Conservation (phyloP, 2,888 invertebrate species). For the Linhomoeus sp. region DNA sequence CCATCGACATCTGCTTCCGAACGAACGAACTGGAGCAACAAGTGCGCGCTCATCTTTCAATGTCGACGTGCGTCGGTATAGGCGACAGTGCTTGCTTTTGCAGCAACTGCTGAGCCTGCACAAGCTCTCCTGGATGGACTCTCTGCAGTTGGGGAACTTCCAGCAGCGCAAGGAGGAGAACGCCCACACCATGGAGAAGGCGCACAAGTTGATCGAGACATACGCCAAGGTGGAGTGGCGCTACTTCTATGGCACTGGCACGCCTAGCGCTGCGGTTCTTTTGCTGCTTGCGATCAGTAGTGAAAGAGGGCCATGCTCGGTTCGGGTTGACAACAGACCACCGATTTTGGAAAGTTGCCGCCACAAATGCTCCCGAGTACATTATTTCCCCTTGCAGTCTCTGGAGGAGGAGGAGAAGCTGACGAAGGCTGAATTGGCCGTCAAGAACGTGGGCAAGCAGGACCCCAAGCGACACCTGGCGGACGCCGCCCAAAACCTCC, state of each 20-base stretch:
- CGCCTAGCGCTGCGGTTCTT: background rate
- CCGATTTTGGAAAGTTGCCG: too few species aligned
- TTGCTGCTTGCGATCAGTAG: background rate
- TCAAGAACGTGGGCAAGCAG: constrained; percentile 86
- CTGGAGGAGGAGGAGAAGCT: constrained; percentile 97
- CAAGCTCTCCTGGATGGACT: constrained; percentile 97
- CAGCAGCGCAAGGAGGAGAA: constrained; percentile 70
- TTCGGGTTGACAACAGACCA: too few species aligned
- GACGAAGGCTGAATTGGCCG: constrained; percentile 95
- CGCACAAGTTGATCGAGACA: constrained; percentile 89
- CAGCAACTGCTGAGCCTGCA: constrained; percentile 87
- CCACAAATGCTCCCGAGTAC: too few species aligned
- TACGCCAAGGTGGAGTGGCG: constrained; percentile 54
- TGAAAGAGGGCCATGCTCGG: background rate
- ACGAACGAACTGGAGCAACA: constrained; percentile 98
- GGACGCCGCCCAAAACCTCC: constrained; percentile 89
- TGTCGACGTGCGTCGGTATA: background rate
- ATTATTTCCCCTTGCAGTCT: constrained; percentile 41
- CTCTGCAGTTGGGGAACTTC: constrained; percentile 69
- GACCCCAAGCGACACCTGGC: constrained; percentile 98
- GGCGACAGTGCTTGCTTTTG: constrained; percentile 5
- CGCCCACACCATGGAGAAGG: constrained; percentile 77
- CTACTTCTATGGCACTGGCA: too few species aligned
- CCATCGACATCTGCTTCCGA: constrained; percentile 95
- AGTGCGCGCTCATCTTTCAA: constrained; percentile 16